Conservation (phyloP, 2,888 invertebrate genomes). For the Papilio elwesi region DNA sequence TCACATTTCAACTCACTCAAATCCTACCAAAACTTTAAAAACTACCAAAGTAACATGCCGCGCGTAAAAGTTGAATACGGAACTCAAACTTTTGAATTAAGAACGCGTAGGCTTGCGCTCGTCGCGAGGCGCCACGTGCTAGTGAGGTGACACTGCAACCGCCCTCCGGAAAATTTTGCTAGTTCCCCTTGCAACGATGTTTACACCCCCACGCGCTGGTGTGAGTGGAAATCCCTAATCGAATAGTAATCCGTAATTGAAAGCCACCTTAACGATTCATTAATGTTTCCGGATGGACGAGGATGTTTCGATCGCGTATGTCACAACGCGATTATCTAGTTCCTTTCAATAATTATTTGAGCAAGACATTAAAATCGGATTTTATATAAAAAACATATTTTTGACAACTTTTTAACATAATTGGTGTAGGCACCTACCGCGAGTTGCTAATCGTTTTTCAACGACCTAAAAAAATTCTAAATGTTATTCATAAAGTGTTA, state of each 20-base stretch:
- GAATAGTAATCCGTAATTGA: conserved; percentile 70
- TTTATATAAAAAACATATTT: too few relatives aligned
- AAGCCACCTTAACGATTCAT: conserved; percentile 73
- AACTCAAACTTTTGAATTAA: conserved; percentile 54
- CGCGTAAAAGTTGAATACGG: conserved; percentile 44
- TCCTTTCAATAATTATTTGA: neutral
- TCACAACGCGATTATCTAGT: neutral
- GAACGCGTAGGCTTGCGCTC: conserved; percentile 76
- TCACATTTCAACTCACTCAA: conserved; percentile 32
- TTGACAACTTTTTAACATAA: too few relatives aligned
- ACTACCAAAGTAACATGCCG: neutral
- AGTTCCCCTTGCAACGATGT: conserved; percentile 64
- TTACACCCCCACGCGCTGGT: conserved; percentile 51
- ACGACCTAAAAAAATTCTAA: too few relatives aligned
- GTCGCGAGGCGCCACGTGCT: conserved; percentile 76
- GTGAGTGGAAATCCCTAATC: conserved; percentile 62
- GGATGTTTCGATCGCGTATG: conserved; percentile 5
- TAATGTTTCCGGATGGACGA: conserved; percentile 56
- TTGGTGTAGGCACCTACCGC: too few relatives aligned
- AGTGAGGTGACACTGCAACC: conserved; percentile 74
- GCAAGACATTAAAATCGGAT: too few relatives aligned
- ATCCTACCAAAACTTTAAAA: conserved; percentile 5
- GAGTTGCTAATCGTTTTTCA: too few relatives aligned
- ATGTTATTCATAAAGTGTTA: too few relatives aligned
- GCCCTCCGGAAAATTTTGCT: conserved; percentile 72